Evolutionary conservation across 2,888 invertebrate genomes (phyloP).

Genomic region (Anoncus sp.): DNA sequence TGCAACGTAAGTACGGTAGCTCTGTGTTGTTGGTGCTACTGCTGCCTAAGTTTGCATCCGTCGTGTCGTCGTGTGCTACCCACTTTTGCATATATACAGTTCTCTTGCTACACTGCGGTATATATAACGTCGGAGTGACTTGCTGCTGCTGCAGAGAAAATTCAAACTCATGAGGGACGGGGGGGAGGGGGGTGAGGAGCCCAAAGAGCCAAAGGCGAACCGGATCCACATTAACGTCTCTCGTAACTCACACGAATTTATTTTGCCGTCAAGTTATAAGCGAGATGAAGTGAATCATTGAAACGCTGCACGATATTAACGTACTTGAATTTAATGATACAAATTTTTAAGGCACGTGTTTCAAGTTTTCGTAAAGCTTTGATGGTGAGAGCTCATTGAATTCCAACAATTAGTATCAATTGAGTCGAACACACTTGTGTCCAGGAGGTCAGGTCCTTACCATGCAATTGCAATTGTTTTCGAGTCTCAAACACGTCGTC

Average conservation of each 20-base stretch:
- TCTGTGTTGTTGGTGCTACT: conserved; percentile 7
- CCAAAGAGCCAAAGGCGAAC: conserved; percentile 78
- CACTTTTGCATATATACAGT: conserved; percentile 50
- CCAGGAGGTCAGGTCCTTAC: not conserved
- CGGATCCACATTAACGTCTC: conserved; percentile 73
- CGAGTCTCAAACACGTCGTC: not conserved
- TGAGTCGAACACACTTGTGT: not conserved
- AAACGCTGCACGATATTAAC: conserved; percentile 1
- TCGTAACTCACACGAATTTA: conserved; percentile 45
- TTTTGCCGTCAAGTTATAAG: conserved; percentile 5
- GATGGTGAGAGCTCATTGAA: not conserved
- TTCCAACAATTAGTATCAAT: not conserved
- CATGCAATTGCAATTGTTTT: not conserved
- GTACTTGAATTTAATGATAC: not conserved
- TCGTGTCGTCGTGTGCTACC: conserved; percentile 65
- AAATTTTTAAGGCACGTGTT: not conserved
- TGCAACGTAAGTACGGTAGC: conserved; percentile 67
- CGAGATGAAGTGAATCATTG: conserved; percentile 9
- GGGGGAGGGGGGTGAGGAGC: no score
- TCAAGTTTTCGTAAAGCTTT: not conserved
- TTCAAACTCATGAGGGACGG: conserved; percentile 30
- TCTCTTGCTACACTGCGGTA: not conserved
- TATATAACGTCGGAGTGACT: conserved; percentile 33
- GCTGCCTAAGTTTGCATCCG: conserved; percentile 56
- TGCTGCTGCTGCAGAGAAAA: conserved; percentile 23